phyloP scores from a whole-genome alignment of 2,797 vertebrate species.

The Argentina silus region DNA sequence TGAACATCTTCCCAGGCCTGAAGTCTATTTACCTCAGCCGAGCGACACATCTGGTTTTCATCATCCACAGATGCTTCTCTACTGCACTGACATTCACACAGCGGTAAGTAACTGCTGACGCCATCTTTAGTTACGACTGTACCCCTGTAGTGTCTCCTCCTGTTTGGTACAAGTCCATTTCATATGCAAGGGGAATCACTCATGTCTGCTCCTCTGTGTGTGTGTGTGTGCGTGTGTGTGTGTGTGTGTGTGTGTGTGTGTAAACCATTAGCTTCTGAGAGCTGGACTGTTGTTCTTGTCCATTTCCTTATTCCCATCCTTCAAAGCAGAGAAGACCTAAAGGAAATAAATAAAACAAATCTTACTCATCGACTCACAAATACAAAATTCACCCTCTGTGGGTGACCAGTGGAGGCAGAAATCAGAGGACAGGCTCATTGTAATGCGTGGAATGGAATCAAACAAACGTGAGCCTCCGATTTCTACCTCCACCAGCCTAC shows the following conservation, averaged over 20 bases:
- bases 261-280: constrained; percentile 78
- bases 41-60: background rate
- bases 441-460: no score
- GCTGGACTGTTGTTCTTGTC: constrained; percentile 89
- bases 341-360: constrained; percentile 19
- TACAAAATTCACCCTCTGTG: no score
- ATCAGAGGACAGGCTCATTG: no score
- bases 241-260: constrained; percentile 4
- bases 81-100: background rate
- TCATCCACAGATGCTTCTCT: background rate
- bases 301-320: constrained; percentile 88
- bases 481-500: no score
- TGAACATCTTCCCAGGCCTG: background rate
- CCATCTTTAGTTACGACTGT: no score
- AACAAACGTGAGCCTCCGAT: no score
- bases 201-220: constrained; percentile 11
- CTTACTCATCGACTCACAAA: no score
- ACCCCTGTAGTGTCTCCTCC: background rate
- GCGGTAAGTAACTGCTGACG: background rate
- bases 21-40: background rate
- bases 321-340: constrained; percentile 93
- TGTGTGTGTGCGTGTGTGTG: constrained; percentile 8
- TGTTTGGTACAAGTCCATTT: constrained; percentile 3
- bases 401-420: background rate
- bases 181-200: constrained; percentile 8